Percentiles rank a stretch among this genome's conserved stretches.
phyloP scores from a whole-genome alignment of 2,797 vertebrate genomes.

The Acipenser oxyrinchus region DNA sequence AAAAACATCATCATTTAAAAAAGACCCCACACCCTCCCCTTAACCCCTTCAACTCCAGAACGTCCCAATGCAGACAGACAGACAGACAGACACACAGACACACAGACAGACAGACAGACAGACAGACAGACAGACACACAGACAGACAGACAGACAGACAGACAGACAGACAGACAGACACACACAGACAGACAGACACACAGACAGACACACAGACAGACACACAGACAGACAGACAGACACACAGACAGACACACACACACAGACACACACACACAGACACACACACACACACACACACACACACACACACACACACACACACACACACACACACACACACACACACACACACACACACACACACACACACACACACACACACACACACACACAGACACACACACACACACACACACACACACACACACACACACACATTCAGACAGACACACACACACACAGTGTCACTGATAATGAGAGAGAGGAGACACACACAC shows the following conservation, averaged over 20 bases:
- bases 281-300: background rate
- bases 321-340: background rate
- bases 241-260: background rate
- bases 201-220: background rate
- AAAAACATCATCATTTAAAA: background rate
- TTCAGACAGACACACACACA: background rate
- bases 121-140: background rate
- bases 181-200: background rate
- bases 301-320: background rate
- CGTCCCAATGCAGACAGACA: background rate
- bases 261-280: background rate
- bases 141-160: background rate
- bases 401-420: background rate
- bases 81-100: constrained; percentile 10
- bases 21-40: background rate
- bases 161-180: background rate
- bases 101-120: constrained; percentile 11
- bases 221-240: background rate
- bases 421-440: background rate
- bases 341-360: background rate
- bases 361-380: background rate
- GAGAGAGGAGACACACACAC: too few species aligned
- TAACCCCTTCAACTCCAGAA: too few species aligned
- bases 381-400: background rate
- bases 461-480: too few species aligned